A percentile compares a stretch with the other conserved stretches of the same genome.
These are phyloP conservation scores for Drosophila phalerata DNA, from an alignment of 2,888 invertebrate genomes.

Conservation along the genomic window DNA sequence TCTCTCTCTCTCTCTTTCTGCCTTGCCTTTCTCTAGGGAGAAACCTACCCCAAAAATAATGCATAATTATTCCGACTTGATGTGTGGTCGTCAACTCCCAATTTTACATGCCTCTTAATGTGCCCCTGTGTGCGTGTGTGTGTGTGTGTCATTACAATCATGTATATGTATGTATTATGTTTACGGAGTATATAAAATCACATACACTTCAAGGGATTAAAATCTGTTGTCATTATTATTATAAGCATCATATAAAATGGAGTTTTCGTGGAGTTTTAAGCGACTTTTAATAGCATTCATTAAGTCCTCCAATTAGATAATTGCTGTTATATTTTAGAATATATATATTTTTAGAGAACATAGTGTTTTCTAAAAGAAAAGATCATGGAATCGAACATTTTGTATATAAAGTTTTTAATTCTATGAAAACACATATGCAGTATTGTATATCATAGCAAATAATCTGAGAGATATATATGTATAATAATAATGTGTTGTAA, in stretches of 20 bases:
- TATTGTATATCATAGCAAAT: too few relatives aligned
- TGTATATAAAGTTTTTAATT: background rate
- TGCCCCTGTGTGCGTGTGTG: slow-evolving; percentile 13
- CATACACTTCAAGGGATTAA: slow-evolving; percentile 41
- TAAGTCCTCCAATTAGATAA: background rate
- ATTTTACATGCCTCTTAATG: slow-evolving; percentile 29
- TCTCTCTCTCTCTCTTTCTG: slow-evolving; percentile 1
- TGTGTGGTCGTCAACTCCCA: slow-evolving; percentile 66
- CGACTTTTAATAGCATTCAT: background rate
- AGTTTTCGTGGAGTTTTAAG: slow-evolving; percentile 19
- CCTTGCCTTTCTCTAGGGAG: slow-evolving; percentile 6
- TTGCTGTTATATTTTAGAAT: background rate
- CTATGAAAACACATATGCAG: too few relatives aligned
- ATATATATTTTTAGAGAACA: background rate
- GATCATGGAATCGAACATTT: background rate
- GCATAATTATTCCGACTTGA: slow-evolving; percentile 74
- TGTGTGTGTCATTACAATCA: slow-evolving; percentile 30
- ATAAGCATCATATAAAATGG: slow-evolving; percentile 42
- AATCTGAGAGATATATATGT: too few relatives aligned
- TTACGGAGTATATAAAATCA: slow-evolving; percentile 42
- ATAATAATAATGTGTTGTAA: too few relatives aligned
- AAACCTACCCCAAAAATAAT: slow-evolving; percentile 76
- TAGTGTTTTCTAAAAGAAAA: background rate
- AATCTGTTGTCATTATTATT: slow-evolving; percentile 46
- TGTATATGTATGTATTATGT: slow-evolving; percentile 6